phyloP scores from a whole-genome alignment of 2,888 invertebrate genomes.

The Barypeithes pellucidus region DNA sequence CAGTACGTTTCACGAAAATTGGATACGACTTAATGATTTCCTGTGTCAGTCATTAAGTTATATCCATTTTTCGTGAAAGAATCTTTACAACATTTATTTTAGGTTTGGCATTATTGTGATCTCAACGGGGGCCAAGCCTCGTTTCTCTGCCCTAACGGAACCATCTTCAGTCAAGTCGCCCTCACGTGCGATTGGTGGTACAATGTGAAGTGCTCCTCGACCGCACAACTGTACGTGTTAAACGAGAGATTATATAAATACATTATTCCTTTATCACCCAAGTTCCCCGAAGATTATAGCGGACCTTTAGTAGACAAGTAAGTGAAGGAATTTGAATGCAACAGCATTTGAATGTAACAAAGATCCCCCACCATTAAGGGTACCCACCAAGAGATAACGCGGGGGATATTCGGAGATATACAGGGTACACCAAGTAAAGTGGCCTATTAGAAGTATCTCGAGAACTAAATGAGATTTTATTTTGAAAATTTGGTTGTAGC shows the following conservation, averaged over 20 bases:
- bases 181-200: constrained; percentile 96
- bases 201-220: constrained; percentile 89
- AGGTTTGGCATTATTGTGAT: constrained; percentile 96
- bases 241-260: constrained; percentile 92
- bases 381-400: too few relatives aligned
- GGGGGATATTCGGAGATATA: too few relatives aligned
- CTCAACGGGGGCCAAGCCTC: constrained; percentile 92
- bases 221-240: constrained; percentile 88
- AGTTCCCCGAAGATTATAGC: constrained; percentile 92
- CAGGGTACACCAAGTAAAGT: too few relatives aligned
- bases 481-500: too few relatives aligned
- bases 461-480: too few relatives aligned
- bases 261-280: constrained; percentile 88
- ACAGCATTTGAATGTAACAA: constrained; percentile 5
- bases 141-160: constrained; percentile 88
- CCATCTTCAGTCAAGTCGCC: constrained; percentile 91
- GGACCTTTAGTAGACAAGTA: constrained; percentile 91
- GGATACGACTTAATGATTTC: too few relatives aligned
- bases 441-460: too few relatives aligned
- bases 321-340: constrained; percentile 62
- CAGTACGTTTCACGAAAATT: too few relatives aligned
- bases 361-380: too few relatives aligned
- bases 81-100: too few relatives aligned
- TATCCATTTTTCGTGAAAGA: too few relatives aligned
- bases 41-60: too few relatives aligned